These are phyloP conservation scores for Mesocentrotus franciscanus DNA, from an alignment of 53 echinoderm and acorn worm genomes.

Conservation along the genomic window DNA sequence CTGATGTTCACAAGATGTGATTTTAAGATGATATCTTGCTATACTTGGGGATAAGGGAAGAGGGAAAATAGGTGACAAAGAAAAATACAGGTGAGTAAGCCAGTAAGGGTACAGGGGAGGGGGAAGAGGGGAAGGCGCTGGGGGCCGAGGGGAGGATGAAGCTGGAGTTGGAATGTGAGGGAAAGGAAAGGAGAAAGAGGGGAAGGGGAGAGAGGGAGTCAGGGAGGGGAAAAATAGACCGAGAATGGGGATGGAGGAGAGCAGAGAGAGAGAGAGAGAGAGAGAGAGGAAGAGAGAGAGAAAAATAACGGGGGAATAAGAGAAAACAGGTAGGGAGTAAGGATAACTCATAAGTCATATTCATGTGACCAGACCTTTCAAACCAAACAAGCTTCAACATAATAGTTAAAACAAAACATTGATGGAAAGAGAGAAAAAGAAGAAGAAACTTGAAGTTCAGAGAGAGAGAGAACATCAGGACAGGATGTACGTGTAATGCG, in stretches of 20 bases:
- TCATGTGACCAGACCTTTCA: background rate
- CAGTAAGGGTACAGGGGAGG: background rate
- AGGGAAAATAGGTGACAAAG: background rate
- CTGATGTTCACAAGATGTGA: conserved; percentile 31
- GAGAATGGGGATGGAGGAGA: too few relatives aligned
- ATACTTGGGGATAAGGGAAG: conserved; percentile 50
- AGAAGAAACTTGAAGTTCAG: conserved; percentile 21
- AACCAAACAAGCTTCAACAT: background rate
- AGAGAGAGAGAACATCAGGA: background rate
- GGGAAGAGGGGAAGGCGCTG: background rate
- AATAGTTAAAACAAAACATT: background rate
- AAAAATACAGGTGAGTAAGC: background rate
- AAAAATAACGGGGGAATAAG: too few relatives aligned
- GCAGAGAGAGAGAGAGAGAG: background rate
- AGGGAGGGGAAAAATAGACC: too few relatives aligned
- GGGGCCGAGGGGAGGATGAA: background rate
- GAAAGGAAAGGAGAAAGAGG: background rate
- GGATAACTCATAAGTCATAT: background rate
- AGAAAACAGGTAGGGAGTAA: background rate
- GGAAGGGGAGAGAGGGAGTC: background rate
- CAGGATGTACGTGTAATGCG: conserved; percentile 35
- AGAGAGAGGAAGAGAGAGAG: background rate
- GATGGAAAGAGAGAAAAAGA: background rate
- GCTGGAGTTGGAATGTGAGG: background rate
- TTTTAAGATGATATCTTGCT: conserved; percentile 45